Percentiles rank a stretch among this genome's conserved stretches.
Conservation (phyloP, 2,113 vertebrate genomes). For the Otolemur garnettii region DNA sequence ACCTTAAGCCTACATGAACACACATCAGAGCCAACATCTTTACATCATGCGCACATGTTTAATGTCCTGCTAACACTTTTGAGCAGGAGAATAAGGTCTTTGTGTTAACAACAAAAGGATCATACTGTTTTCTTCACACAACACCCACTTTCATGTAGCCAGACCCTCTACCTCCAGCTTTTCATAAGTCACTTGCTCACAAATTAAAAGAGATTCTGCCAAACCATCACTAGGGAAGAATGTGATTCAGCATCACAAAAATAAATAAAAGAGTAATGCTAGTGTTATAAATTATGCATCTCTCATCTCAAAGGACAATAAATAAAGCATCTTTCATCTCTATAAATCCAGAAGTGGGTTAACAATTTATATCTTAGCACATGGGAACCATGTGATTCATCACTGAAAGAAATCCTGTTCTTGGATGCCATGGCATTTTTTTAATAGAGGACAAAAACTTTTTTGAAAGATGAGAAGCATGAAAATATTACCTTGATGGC, state of each 20-base stretch:
- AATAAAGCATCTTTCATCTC: slow-evolving; percentile 82
- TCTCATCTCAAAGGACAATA: slow-evolving; percentile 79
- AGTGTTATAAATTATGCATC: slow-evolving; percentile 76
- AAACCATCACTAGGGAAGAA: slow-evolving; percentile 69
- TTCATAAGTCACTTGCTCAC: slow-evolving; percentile 67
- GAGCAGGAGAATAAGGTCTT: slow-evolving; percentile 85
- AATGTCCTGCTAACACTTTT: slow-evolving; percentile 82
- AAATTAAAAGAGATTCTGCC: slow-evolving; percentile 77
- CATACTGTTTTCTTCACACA: slow-evolving; percentile 77
- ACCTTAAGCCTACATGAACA: slow-evolving; percentile 80
- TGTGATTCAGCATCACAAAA: slow-evolving; percentile 68
- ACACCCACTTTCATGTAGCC: slow-evolving; percentile 81
- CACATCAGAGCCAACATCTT: slow-evolving; percentile 84
- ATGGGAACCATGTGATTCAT: slow-evolving; percentile 47
- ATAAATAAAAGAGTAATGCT: slow-evolving; percentile 75
- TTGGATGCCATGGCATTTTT: not conserved
- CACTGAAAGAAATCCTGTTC: not conserved
- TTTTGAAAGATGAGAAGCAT: slow-evolving; percentile 41
- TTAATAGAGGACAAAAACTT: slow-evolving; percentile 33
- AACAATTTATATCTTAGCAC: slow-evolving; percentile 64
- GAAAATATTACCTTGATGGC: not conserved
- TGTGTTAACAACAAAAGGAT: slow-evolving; percentile 86
- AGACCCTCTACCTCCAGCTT: slow-evolving; percentile 76
- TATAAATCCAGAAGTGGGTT: slow-evolving; percentile 69
- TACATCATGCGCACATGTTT: slow-evolving; percentile 85